Conservation (phyloP, 1,140 invertebrate species). For the Lanistes nyassanus region DNA sequence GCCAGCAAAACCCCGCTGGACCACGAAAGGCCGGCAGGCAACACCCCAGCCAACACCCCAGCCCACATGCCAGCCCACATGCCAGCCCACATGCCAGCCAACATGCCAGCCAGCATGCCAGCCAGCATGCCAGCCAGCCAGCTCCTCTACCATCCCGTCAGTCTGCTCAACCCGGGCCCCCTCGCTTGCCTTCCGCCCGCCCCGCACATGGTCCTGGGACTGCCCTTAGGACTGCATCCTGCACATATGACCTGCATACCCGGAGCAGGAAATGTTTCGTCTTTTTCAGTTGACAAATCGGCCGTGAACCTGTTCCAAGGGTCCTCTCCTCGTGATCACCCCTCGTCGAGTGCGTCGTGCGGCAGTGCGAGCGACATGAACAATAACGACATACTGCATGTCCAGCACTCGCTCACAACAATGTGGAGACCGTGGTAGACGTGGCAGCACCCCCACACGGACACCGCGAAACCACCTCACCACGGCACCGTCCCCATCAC, state of each 20-base stretch:
- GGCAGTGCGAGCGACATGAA: slow-evolving; percentile 7
- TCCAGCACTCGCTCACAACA: background rate
- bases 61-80: too few relatives aligned
- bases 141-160: background rate
- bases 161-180: background rate
- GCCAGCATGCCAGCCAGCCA: background rate
- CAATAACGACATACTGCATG: background rate
- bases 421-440: slow-evolving; percentile 24
- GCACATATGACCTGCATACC: background rate
- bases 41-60: background rate
- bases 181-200: background rate
- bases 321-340: background rate
- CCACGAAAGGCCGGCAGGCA: background rate
- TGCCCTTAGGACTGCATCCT: background rate
- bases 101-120: background rate
- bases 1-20: background rate
- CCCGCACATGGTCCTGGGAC: background rate
- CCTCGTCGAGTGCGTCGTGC: background rate
- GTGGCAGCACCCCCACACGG: background rate
- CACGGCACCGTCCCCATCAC: background rate
- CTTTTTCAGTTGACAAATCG: background rate
- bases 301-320: background rate
- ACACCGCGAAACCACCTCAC: too few relatives aligned
- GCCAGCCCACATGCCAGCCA: too few relatives aligned
- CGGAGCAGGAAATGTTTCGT: background rate